Base-by-base conservation (phyloP, 2,797 vertebrate species). In the Micropoecilia bifurca region DNA sequence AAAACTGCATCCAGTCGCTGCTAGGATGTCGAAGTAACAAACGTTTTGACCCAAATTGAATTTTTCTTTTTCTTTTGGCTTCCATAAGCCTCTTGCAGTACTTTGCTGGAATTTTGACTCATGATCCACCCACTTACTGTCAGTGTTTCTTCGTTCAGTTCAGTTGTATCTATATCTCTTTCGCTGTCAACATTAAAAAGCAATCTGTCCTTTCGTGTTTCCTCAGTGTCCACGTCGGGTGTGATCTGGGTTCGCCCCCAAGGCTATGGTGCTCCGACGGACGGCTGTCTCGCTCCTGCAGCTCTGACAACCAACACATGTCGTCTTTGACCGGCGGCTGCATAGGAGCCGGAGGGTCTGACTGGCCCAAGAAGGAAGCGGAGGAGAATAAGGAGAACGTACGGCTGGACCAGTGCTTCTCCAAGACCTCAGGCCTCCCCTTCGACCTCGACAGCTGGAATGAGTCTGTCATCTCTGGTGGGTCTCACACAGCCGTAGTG, bases 351-450 rank as follows among this genome's bases (percentile, higher is more conserved):
- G 0, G 97, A 94, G 92, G 95, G 91, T 93, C 91, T 0, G 89
- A 95, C 87, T 95, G 94, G 94, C 94, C 94, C 85, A 97, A 95
- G 91, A 97, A 97, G 86, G 98, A 98, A 89, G 97, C 96, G 0
- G 98, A 99, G 90, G 98, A 99, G 94, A 98, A 99, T 92, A 99
- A 99, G 94, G 98, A 99, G 95, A 99, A 99, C 78, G 76, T 99
- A 94, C 94, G 97, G 83, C 93, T 97, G 96, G 96, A 95, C 92
- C 93, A 96, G 6, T 97, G 97, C 86, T 96, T 97, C 94, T 96
- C 96, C 83, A 97, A 97, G 9, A 96, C 97, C 91, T 94, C 96
- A 87, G 96, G 97, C 85, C 95, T 98, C 84, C 97, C 97, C 86
- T 97, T 94, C 25, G 98, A 99, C 69, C 95, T 98, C 77, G 98